Base-by-base conservation (phyloP, 1,140 invertebrate species). In the Holotrichia oblita region DNA sequence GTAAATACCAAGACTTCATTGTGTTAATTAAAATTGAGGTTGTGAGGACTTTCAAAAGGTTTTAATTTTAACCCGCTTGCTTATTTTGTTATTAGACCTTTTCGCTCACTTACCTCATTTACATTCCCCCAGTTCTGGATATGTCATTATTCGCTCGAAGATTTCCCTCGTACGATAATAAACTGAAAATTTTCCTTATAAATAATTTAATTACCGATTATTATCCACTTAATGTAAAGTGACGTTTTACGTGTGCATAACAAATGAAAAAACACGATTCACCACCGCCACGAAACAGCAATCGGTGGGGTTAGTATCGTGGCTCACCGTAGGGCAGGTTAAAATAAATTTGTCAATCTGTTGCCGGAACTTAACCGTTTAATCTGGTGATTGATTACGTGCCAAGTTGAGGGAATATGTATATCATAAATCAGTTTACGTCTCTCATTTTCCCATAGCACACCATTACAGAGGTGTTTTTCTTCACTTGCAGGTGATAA, bases 341-440 rank as follows among this genome's bases (percentile, higher is more conserved):
- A 34, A 69, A 69, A 69, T 69, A 69, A 69, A 69, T 69, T 69
- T 69, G 61, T 69, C 61, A 69, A 69, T 69, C 61, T 34, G 61
- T 69, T 69, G 61, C 61, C 61, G 61, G 61, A 69, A 69, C 61
- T 69, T 69, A 69, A 69, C 61, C 61, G 22, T 69, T 69, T 69
- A 69, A 69, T 69, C 61, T 27, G 61, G 61, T 69, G 61, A 69
- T 69, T 69, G 61, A 69, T 69, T 69, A 69, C 61, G 61, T 69
- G 61, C 61, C 61, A 69, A 69, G 61, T 69, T 24, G 27, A 69
- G 61, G 61, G 61, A 69, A 69, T 69, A 69, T 55, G 27, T 34
- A 55, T 69, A 69, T 69, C 61, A 69, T 69, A 69, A 69, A 69
- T 69, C 61, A 69, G 27, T 17, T 14, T 34, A 9, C 12, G 22